phyloP scores from a whole-genome alignment of 2,888 invertebrate species.

The Lordiphosa fenestrarum region DNA sequence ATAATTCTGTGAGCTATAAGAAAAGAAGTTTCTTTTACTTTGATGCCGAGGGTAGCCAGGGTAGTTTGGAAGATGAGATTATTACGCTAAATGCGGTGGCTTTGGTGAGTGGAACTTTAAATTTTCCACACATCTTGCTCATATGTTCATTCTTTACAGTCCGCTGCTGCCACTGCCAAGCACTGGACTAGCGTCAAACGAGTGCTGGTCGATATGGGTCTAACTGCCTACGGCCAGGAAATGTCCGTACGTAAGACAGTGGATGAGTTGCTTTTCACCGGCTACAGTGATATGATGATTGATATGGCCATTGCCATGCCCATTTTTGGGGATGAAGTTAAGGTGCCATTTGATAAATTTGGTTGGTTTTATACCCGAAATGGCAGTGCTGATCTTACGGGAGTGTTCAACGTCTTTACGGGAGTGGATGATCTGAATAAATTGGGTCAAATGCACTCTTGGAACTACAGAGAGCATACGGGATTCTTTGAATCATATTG shows the following conservation, averaged over 20 bases:
- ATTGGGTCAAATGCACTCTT: slow-evolving; percentile 86
- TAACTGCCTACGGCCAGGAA: slow-evolving; percentile 82
- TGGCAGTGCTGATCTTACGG: slow-evolving; percentile 87
- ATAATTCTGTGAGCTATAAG: slow-evolving; percentile 87
- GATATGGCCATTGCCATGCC: slow-evolving; percentile 84
- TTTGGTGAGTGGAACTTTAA: slow-evolving; percentile 83
- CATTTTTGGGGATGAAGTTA: slow-evolving; percentile 81
- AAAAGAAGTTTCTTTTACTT: slow-evolving; percentile 87
- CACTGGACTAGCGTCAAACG: slow-evolving; percentile 83
- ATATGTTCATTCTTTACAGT: slow-evolving; percentile 70
- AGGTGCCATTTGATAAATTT: slow-evolving; percentile 87
- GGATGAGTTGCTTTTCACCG: slow-evolving; percentile 88
- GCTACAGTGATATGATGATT: slow-evolving; percentile 88
- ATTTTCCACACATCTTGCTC: background rate
- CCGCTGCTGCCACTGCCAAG: slow-evolving; percentile 81
- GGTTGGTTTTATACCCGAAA: slow-evolving; percentile 94
- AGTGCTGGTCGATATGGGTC: slow-evolving; percentile 83
- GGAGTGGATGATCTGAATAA: slow-evolving; percentile 83
- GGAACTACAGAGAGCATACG: slow-evolving; percentile 86
- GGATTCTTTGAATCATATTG: slow-evolving; percentile 82
- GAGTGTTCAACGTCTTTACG: slow-evolving; percentile 88
- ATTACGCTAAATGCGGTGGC: slow-evolving; percentile 89
- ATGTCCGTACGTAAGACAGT: slow-evolving; percentile 84
- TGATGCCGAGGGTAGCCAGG: slow-evolving; percentile 84
- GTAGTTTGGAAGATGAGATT: slow-evolving; percentile 86